phyloP scores from a whole-genome alignment of 2,888 invertebrate species.

The Drosophila tripunctata region DNA sequence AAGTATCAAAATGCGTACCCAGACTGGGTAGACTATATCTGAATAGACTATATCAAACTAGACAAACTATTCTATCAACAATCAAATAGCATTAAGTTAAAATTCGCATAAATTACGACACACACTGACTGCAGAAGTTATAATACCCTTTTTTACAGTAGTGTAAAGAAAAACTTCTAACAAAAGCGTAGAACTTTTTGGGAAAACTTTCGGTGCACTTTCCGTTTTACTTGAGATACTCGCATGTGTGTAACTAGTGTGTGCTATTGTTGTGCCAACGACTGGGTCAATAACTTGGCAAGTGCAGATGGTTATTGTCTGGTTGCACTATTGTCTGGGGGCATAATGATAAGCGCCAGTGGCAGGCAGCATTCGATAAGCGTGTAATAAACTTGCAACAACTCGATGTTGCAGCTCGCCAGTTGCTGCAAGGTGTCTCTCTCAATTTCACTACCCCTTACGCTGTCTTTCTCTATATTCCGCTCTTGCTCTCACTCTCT shows the following conservation, averaged over 20 bases:
- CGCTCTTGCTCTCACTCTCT: background rate
- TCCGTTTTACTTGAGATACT: slow-evolving; percentile 45
- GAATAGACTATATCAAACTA: too few relatives aligned
- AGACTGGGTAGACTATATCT: background rate
- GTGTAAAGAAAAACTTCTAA: background rate
- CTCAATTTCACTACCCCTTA: background rate
- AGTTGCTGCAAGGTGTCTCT: slow-evolving; percentile 18
- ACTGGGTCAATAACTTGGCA: slow-evolving; percentile 76
- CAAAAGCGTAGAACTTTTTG: background rate
- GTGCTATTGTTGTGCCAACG: slow-evolving; percentile 27
- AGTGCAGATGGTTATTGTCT: slow-evolving; percentile 52
- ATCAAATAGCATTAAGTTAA: too few relatives aligned
- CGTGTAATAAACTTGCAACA: slow-evolving; percentile 37
- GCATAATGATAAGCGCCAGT: slow-evolving; percentile 13
- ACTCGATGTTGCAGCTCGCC: slow-evolving; percentile 5
- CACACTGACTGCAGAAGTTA: background rate
- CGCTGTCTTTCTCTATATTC: background rate
- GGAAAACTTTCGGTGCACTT: slow-evolving; percentile 39
- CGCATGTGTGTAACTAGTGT: background rate
- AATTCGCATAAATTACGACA: too few relatives aligned
- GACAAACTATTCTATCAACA: too few relatives aligned
- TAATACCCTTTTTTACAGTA: background rate
- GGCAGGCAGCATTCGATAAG: slow-evolving; percentile 54
- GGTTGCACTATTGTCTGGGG: slow-evolving; percentile 16
- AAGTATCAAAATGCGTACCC: too few relatives aligned